Evolutionary conservation across 2,113 vertebrate genomes (phyloP).

Genomic region (Aegithalos caudatus): DNA sequence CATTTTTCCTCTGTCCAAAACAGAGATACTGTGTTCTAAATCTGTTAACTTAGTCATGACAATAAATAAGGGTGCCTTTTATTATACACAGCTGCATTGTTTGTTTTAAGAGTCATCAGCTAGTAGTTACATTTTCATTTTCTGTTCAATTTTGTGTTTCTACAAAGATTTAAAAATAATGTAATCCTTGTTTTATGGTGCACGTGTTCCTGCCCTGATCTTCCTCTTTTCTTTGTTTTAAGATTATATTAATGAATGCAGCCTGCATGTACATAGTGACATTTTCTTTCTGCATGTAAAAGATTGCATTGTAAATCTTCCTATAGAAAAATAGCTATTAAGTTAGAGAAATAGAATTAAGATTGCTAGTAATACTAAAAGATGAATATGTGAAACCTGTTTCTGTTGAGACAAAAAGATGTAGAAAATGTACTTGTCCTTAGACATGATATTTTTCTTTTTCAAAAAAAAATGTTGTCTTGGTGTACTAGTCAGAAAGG

Average conservation of each 20-base stretch:
- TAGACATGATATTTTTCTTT: background rate
- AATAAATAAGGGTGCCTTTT: constrained; percentile 66
- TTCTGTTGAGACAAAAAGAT: background rate
- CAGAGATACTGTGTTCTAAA: constrained; percentile 58
- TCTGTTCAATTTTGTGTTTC: constrained; percentile 34
- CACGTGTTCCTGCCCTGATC: constrained; percentile 51
- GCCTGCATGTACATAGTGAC: constrained; percentile 19
- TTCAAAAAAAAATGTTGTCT: background rate
- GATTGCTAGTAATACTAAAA: background rate
- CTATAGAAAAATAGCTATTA: background rate
- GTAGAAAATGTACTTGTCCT: background rate
- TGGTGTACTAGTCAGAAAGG: background rate
- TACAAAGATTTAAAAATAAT: constrained; percentile 25
- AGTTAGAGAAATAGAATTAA: background rate
- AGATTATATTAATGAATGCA: constrained; percentile 61
- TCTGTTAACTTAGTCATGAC: constrained; percentile 46
- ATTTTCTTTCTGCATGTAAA: constrained; percentile 29
- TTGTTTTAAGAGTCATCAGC: constrained; percentile 45
- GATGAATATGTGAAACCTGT: background rate
- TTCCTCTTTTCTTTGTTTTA: constrained; percentile 73
- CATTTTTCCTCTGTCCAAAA: constrained; percentile 51
- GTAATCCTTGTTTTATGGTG: constrained; percentile 23
- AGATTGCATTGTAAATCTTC: constrained; percentile 7
- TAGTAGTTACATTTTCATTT: constrained; percentile 55
- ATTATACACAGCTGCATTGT: constrained; percentile 66